Evolutionary conservation across 2,888 invertebrate genomes (phyloP).

Genomic region (Phortica okadai): DNA sequence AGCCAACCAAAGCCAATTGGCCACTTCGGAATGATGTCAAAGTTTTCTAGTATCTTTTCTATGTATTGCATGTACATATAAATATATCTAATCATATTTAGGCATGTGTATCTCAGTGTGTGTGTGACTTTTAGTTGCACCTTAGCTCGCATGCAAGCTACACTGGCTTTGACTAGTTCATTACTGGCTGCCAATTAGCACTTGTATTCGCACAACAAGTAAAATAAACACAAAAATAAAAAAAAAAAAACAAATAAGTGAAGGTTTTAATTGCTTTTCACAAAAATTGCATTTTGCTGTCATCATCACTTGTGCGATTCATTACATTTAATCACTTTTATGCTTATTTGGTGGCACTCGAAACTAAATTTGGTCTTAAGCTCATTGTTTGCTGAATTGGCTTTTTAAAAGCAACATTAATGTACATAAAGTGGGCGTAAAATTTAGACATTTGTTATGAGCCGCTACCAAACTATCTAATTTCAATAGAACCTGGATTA

Average conservation of each 20-base stretch:
- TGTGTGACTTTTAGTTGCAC: background rate
- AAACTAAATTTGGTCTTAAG: no score
- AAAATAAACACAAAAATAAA: background rate
- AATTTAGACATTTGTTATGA: no score
- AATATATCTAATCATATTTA: background rate
- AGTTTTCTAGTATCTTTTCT: background rate
- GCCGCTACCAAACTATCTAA: no score
- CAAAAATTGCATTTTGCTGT: background rate
- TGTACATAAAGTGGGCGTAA: no score
- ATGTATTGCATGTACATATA: background rate
- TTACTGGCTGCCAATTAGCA: slow-evolving; percentile 1
- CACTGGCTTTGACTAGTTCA: background rate
- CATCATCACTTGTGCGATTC: background rate
- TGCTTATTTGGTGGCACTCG: background rate
- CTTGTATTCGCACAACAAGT: background rate
- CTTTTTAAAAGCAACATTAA: no score
- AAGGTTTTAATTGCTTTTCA: background rate
- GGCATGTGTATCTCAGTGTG: background rate
- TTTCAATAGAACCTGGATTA: no score
- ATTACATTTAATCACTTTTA: background rate
- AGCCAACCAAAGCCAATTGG: no score
- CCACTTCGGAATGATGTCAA: background rate
- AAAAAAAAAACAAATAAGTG: background rate
- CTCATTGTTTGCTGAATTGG: no score
- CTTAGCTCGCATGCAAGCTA: background rate